These are phyloP conservation scores for Macrophya annulata DNA, from an alignment of 2,888 invertebrate species.

Conservation along the genomic window DNA sequence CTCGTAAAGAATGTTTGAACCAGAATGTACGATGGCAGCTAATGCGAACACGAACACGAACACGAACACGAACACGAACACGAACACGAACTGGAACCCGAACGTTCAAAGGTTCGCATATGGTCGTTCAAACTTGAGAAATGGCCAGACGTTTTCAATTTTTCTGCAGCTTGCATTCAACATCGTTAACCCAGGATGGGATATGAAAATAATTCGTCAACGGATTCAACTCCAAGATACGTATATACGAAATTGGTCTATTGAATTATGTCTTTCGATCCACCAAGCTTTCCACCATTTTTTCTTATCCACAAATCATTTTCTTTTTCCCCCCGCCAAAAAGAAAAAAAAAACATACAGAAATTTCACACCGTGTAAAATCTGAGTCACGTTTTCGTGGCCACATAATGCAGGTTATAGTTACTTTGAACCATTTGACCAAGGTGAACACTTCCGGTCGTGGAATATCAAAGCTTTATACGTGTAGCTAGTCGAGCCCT, in stretches of 20 bases:
- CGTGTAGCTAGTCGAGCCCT: neutral
- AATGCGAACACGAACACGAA: too few relatives aligned
- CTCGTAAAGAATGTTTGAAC: slow-evolving; percentile 36
- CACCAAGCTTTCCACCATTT: neutral
- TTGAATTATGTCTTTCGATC: neutral
- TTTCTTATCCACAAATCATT: neutral
- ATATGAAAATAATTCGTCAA: neutral
- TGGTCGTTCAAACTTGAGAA: slow-evolving; percentile 16
- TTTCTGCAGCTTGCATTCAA: neutral
- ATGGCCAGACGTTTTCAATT: slow-evolving; percentile 28
- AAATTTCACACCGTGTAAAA: neutral
- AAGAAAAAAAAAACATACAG: too few relatives aligned
- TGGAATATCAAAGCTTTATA: slow-evolving; percentile 22
- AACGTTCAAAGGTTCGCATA: slow-evolving; percentile 6
- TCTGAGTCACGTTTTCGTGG: neutral
- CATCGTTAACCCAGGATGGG: slow-evolving; percentile 12
- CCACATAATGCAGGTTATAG: neutral
- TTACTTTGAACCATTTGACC: slow-evolving; percentile 32
- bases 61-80: too few relatives aligned
- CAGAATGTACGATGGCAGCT: slow-evolving; percentile 31
- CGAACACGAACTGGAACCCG: too few relatives aligned
- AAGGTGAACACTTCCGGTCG: slow-evolving; percentile 14
- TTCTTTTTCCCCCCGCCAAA: neutral
- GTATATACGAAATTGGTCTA: neutral
- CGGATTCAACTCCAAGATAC: neutral